Evolutionary conservation across 2,888 invertebrate species (phyloP).

Genomic region (Sepiola atlantica): DNA sequence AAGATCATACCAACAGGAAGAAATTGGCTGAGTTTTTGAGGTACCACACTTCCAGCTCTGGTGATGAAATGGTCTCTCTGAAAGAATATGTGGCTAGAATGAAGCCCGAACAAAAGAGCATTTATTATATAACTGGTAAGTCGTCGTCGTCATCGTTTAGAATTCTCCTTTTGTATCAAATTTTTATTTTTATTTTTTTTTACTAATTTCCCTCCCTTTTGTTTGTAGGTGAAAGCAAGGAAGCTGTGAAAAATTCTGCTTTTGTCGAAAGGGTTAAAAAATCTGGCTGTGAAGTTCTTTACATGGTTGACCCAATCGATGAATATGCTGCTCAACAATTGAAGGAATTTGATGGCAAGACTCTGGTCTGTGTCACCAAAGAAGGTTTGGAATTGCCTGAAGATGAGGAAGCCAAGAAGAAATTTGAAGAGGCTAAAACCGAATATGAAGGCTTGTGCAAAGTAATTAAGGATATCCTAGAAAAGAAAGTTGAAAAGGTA

Average conservation of each 20-base stretch:
- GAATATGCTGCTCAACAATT: slow-evolving; percentile 99
- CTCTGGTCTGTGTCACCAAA: slow-evolving; percentile 96
- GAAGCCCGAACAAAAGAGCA: slow-evolving; percentile 98
- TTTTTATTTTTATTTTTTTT: not conserved
- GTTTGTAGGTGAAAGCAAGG: slow-evolving; percentile 81
- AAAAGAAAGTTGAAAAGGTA: slow-evolving; percentile 96
- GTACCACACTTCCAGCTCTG: slow-evolving; percentile 94
- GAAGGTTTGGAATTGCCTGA: slow-evolving; percentile 98
- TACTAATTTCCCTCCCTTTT: accelerated
- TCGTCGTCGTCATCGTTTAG: not conserved
- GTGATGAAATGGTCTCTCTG: slow-evolving; percentile 93
- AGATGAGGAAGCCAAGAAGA: slow-evolving; percentile 97
- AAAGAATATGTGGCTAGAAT: slow-evolving; percentile 97
- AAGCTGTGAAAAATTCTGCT: slow-evolving; percentile 95
- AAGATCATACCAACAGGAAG: slow-evolving; percentile 80
- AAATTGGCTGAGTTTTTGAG: slow-evolving; percentile 84
- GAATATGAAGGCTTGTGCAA: slow-evolving; percentile 87
- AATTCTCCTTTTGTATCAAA: not conserved
- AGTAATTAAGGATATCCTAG: slow-evolving; percentile 92
- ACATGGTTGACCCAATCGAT: slow-evolving; percentile 99
- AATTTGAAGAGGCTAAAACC: slow-evolving; percentile 90
- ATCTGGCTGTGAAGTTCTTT: slow-evolving; percentile 94
- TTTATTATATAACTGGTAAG: slow-evolving; percentile 98
- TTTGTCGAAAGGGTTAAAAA: slow-evolving; percentile 98
- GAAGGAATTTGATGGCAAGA: slow-evolving; percentile 96